These are phyloP conservation scores for Podarcis lilfordi DNA, from an alignment of 2,797 vertebrate genomes.

Conservation along the genomic window DNA sequence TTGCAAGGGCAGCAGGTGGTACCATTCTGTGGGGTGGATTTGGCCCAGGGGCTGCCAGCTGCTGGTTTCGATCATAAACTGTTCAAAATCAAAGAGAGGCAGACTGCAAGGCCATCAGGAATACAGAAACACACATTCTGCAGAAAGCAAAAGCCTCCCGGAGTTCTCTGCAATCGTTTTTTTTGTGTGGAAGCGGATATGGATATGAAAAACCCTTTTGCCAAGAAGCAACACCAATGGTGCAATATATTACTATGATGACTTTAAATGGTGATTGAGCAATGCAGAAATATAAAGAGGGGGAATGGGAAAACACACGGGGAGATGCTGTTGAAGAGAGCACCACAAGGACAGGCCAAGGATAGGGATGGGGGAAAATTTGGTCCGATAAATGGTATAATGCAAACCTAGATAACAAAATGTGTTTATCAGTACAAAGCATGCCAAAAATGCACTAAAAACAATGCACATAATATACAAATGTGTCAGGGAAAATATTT, in stretches of 20 bases:
- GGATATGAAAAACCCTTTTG: not conserved
- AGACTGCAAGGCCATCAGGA: not conserved
- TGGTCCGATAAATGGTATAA: too few relatives aligned
- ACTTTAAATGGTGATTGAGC: not conserved
- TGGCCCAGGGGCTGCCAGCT: not conserved
- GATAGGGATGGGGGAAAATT: too few relatives aligned
- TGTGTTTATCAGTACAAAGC: too few relatives aligned
- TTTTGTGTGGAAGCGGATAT: too few relatives aligned
- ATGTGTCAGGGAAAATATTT: too few relatives aligned
- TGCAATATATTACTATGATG: not conserved
- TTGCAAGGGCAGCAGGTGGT: not conserved
- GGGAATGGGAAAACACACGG: not conserved
- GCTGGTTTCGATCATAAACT: not conserved
- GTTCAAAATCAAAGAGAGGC: not conserved
- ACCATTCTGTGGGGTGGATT: not conserved
- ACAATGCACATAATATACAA: too few relatives aligned
- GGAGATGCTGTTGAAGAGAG: not conserved
- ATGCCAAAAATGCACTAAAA: too few relatives aligned
- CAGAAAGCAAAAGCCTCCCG: not conserved
- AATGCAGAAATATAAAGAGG: not conserved
- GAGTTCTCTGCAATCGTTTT: not conserved
- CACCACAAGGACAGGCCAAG: too few relatives aligned
- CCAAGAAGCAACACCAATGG: not conserved
- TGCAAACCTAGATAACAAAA: too few relatives aligned
- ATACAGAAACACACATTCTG: not conserved